Evolutionary conservation across 2,797 vertebrate genomes (phyloP), one percentile per base, ranked within the genome.

Genomic region (Nasua narica): DNA sequence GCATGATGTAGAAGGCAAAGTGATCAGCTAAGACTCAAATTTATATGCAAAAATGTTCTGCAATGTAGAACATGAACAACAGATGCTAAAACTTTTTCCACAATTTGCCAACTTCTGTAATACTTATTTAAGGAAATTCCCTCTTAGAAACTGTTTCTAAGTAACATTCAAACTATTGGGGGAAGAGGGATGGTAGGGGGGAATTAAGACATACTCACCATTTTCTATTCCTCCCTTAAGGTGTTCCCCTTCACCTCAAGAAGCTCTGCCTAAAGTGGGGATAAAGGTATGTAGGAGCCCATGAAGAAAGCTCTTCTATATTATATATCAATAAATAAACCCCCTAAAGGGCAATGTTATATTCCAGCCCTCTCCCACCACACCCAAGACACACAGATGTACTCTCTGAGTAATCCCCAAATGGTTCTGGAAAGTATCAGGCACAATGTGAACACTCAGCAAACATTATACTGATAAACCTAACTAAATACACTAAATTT

Each of bases 391-490:
- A 87, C 32, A 88, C 27, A 46, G 78, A 58, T 7, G 18, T 19
- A 54, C 18, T 25, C 18, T 25, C 54, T 84, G 23, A 16, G 58
- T 79, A 76, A 81, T 76, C 32, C n/a, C 87, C 65, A 89, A 87
- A 91, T 10, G 52, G 56, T 83, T 86, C 67, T 72, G 19, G 21
- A 58, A 94, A 94, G 87, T 32, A 14, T 46, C n/a, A 67, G 72
- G 81, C 43, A 90, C 58, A 70, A 74, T 29, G 14, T 54, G 52
- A 74, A 65, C 65, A 95, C 37, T 58, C 29, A 91, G 14, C 29
- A 91, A 91, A 91, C 35, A 90, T 88, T 77, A 50, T 48, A 79
- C 67, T 86, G 83, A 74, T 79, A 94, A 92, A 60, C 37, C n/a
- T 43, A 85, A 77, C 52, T 89, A 91, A 70, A 79, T 56, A 94